These are phyloP conservation scores for Canis aureus DNA, from an alignment of 2,113 vertebrate species.

Conservation along the genomic window DNA sequence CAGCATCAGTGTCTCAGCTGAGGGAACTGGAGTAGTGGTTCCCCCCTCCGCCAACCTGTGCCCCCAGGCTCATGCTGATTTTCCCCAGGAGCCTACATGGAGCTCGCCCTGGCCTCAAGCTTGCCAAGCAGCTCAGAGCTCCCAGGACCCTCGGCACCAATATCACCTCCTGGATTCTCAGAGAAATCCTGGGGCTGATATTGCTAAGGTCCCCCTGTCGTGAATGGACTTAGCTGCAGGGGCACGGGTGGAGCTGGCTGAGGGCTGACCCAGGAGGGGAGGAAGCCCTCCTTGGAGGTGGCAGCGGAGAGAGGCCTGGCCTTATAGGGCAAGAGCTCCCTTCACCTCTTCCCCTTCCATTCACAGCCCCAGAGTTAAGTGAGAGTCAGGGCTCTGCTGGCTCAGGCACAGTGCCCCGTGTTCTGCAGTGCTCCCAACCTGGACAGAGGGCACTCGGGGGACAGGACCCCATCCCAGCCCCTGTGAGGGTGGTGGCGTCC, in stretches of 20 bases:
- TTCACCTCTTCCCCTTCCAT: neutral
- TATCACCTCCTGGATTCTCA: neutral
- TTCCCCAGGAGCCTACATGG: neutral
- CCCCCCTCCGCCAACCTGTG: neutral
- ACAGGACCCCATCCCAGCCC: neutral
- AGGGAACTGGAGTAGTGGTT: neutral
- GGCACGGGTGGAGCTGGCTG: accelerated
- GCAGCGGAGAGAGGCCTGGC: neutral
- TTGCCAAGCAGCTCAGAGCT: neutral
- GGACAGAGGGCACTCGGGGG: neutral
- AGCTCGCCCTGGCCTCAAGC: neutral
- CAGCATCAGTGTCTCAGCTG: neutral
- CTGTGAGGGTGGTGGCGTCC: neutral
- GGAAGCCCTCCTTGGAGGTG: neutral
- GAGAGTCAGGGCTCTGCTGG: neutral
- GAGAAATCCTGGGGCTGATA: neutral
- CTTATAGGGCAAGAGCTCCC: neutral
- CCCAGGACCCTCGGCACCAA: accelerated
- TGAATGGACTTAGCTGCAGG: neutral
- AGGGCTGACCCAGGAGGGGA: neutral
- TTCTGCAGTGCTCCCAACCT: neutral
- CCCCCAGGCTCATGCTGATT: no score
- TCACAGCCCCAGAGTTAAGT: neutral
- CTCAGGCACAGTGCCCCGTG: neutral
- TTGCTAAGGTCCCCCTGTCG: neutral